These are phyloP conservation scores for Alloscopus bannaensis DNA, from an alignment of 2,888 invertebrate species.

Conservation along the genomic window DNA sequence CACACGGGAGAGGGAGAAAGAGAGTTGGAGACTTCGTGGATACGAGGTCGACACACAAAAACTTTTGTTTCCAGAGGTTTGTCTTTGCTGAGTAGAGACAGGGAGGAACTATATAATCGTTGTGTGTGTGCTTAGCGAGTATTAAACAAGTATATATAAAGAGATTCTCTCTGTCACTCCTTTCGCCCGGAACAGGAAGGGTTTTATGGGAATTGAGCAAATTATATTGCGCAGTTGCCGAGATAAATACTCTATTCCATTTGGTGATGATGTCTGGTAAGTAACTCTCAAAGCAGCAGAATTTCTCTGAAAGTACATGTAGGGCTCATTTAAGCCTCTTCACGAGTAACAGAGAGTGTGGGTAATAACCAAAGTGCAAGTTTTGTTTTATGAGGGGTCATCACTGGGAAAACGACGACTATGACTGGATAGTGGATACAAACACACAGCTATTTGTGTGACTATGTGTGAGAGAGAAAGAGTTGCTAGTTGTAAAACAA, in stretches of 20 bases:
- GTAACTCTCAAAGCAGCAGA: slow-evolving; percentile 14
- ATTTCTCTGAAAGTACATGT: too few relatives aligned
- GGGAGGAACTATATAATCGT: too few relatives aligned
- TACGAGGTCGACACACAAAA: too few relatives aligned
- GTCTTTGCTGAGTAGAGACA: too few relatives aligned
- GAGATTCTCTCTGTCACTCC: too few relatives aligned
- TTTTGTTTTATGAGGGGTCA: slow-evolving; percentile 40
- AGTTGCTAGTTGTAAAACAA: slow-evolving; percentile 4
- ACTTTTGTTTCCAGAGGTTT: too few relatives aligned
- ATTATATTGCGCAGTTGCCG: slow-evolving; percentile 53
- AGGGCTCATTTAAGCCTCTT: neutral
- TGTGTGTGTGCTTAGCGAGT: too few relatives aligned
- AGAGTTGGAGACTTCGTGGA: neutral
- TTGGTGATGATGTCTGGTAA: slow-evolving; percentile 31
- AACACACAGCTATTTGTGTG: too few relatives aligned
- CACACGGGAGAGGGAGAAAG: neutral
- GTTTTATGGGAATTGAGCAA: slow-evolving; percentile 62
- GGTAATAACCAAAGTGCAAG: neutral
- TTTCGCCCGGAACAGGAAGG: slow-evolving; percentile 58
- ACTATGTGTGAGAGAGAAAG: too few relatives aligned
- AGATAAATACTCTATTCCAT: slow-evolving; percentile 44
- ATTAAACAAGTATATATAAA: too few relatives aligned
- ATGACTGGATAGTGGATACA: neutral
- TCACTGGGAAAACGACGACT: slow-evolving; percentile 15
- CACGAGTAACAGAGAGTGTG: slow-evolving; percentile 5